Evolutionary conservation across 2,113 vertebrate genomes (phyloP).

Genomic region (Macrotis lagotis): DNA sequence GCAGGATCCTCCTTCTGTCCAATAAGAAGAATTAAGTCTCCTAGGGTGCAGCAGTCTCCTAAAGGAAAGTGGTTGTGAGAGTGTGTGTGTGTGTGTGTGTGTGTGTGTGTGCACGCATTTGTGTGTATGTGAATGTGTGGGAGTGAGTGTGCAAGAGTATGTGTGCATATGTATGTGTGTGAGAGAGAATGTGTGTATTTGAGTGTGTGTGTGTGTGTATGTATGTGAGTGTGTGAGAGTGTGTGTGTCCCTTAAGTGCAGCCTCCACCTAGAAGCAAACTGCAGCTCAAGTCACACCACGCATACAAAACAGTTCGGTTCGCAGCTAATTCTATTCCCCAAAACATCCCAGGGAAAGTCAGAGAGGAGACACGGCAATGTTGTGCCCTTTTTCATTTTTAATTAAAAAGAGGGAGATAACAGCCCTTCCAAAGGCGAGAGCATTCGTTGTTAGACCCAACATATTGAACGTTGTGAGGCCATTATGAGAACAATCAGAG

Average conservation of each 20-base stretch:
- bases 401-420: conserved; percentile 53
- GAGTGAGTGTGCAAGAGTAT: no score
- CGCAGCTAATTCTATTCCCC: conserved; percentile 30
- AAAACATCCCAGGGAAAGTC: conserved; percentile 35
- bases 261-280: conserved; percentile 62
- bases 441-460: conserved; percentile 21
- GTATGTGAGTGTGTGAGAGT: no score
- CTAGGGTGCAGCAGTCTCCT: conserved; percentile 66
- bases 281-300: conserved; percentile 57
- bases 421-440: conserved; percentile 10
- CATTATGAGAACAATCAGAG: conserved; percentile 51
- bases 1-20: not conserved
- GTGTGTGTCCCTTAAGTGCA: no score
- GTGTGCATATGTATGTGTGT: no score
- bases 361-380: conserved; percentile 36
- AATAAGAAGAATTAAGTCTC: conserved; percentile 58
- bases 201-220: no score
- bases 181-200: no score
- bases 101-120: no score
- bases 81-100: no score
- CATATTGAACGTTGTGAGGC: not conserved
- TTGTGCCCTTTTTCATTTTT: conserved; percentile 29
- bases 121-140: no score
- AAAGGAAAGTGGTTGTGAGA: conserved; percentile 24
- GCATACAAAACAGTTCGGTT: conserved; percentile 58